A percentile compares a stretch with the other conserved stretches of the same genome.
These are phyloP conservation scores for Macrobrachium rosenbergii DNA, from an alignment of 1,140 invertebrate species.

Conservation along the genomic window DNA sequence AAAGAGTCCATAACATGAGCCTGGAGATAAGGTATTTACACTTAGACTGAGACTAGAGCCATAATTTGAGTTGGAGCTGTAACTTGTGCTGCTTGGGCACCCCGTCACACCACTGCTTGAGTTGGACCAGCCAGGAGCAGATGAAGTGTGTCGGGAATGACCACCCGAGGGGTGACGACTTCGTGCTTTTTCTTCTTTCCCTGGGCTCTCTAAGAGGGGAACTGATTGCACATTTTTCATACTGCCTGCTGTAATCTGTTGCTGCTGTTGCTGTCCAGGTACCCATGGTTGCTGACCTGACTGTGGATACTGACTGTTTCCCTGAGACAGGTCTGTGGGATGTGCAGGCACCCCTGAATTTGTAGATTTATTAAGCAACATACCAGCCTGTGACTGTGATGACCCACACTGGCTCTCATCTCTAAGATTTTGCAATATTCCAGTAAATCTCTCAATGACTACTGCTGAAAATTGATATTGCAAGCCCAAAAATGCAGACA, in stretches of 20 bases:
- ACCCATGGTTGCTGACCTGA: constrained; percentile 23
- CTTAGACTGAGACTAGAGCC: constrained; percentile 43
- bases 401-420: constrained; percentile 21
- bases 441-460: constrained; percentile 47
- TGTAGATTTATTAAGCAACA: constrained; percentile 5
- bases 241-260: not conserved
- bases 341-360: not conserved
- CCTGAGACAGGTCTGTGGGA: constrained; percentile 9
- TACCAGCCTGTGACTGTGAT: constrained; percentile 3
- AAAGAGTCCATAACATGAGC: constrained; percentile 39
- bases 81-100: constrained; percentile 23
- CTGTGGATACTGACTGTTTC: constrained; percentile 36
- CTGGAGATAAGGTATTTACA: constrained; percentile 48
- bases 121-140: constrained; percentile 48
- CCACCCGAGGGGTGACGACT: constrained; percentile 47
- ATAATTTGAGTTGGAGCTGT: constrained; percentile 31
- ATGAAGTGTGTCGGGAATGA: constrained; percentile 27
- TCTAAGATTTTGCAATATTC: constrained; percentile 21
- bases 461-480: constrained; percentile 54
- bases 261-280: constrained; percentile 13
- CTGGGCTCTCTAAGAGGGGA: constrained; percentile 37
- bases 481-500: constrained; percentile 53
- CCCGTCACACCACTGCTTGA: constrained; percentile 25
- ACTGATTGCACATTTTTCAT: constrained; percentile 3
- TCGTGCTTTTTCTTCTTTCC: constrained; percentile 45